Evolutionary conservation across 2,888 invertebrate genomes (phyloP).

Genomic region (Mesorhabditis belari): DNA sequence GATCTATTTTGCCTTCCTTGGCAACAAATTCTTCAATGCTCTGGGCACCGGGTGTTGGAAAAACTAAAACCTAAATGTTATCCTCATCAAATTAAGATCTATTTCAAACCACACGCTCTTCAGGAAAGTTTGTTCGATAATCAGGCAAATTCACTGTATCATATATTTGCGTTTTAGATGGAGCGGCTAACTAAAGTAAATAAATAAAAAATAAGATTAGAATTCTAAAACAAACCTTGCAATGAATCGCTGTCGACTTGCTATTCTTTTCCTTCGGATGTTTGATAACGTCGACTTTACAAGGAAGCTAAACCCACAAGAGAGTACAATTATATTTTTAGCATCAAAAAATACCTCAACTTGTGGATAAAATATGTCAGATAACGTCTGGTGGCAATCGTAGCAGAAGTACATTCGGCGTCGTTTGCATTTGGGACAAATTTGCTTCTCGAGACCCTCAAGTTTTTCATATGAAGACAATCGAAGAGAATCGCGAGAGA

Average conservation of each 20-base stretch:
- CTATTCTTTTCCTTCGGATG: conserved; percentile 88
- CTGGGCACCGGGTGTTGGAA: conserved; percentile 29
- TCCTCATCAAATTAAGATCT: background rate
- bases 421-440: conserved; percentile 66
- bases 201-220: too few species aligned
- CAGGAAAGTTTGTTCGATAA: background rate
- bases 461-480: conserved; percentile 43
- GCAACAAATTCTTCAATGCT: conserved; percentile 39
- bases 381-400: conserved; percentile 77
- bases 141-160: background rate
- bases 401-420: conserved; percentile 95
- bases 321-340: conserved; percentile 21
- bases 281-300: conserved; percentile 79
- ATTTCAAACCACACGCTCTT: background rate
- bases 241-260: conserved; percentile 90
- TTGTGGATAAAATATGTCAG: conserved; percentile 67
- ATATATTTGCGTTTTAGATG: background rate
- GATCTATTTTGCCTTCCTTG: conserved; percentile 19
- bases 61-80: conserved; percentile 29
- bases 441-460: conserved; percentile 46
- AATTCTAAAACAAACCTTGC: too few species aligned
- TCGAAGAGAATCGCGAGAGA: conserved; percentile 1
- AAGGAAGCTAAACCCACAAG: conserved; percentile 51
- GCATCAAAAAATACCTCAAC: conserved; percentile 63
- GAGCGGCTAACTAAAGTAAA: background rate